Conservation (phyloP, 2,797 vertebrate genomes). For the Lerista edwardsae region DNA sequence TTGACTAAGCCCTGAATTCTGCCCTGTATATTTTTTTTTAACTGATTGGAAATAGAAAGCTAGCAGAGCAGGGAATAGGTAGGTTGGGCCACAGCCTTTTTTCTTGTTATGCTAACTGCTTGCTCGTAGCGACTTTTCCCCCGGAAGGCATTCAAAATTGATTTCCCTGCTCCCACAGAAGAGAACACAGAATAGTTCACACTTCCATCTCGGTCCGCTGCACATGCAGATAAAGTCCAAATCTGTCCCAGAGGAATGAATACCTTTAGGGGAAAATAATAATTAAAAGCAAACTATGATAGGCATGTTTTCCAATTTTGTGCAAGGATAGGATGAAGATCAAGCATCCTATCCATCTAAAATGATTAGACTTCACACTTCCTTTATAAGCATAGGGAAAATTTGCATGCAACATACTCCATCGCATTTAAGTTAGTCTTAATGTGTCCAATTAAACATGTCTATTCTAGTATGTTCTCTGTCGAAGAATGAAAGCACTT, state of each 20-base stretch:
- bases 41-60: not conserved
- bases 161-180: not conserved
- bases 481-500: not conserved
- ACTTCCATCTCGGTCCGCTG: not conserved
- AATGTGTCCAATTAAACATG: not conserved
- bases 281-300: not conserved
- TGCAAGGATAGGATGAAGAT: not conserved
- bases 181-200: too few relatives aligned
- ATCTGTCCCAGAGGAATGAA: not conserved
- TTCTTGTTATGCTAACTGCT: too few relatives aligned
- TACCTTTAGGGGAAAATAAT: not conserved
- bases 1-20: not conserved
- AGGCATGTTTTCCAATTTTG: not conserved
- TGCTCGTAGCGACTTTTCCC: not conserved
- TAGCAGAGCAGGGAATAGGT: not conserved
- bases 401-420: not conserved
- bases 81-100: not conserved
- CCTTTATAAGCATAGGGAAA: too few relatives aligned
- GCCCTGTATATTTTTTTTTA: too few relatives aligned
- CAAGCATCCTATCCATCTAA: not conserved
- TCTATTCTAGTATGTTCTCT: not conserved
- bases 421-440: not conserved
- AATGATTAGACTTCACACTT: not conserved
- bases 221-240: not conserved
- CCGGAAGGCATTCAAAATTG: not conserved